phyloP scores from a whole-genome alignment of 2,113 vertebrate genomes.

The Muscicapa adusta region DNA sequence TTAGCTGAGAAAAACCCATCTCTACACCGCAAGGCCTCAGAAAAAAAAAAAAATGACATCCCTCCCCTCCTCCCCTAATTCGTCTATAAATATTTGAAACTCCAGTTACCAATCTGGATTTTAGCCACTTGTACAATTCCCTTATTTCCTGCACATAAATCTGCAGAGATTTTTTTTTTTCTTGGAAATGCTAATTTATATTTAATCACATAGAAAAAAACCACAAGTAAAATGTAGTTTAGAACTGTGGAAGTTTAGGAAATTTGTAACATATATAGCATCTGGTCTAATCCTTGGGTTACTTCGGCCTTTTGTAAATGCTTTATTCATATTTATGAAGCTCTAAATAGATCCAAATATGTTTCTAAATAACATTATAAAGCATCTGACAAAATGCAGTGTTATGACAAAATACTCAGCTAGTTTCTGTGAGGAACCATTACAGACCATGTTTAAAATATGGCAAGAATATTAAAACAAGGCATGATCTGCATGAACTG shows the following conservation, averaged over 20 bases:
- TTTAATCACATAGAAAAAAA: background rate
- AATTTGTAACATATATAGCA: background rate
- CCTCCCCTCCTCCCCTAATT: background rate
- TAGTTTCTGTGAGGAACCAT: background rate
- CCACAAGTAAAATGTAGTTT: background rate
- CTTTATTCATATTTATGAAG: conserved; percentile 47
- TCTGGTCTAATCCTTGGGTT: background rate
- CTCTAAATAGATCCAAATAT: background rate
- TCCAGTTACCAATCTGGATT: conserved; percentile 15
- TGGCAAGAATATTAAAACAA: background rate
- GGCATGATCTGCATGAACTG: background rate
- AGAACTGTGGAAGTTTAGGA: background rate
- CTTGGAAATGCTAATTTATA: background rate
- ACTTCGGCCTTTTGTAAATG: conserved; percentile 4
- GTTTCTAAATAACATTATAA: background rate
- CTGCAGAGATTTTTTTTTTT: background rate
- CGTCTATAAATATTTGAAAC: conserved; percentile 49
- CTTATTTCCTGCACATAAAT: background rate
- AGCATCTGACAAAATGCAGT: background rate
- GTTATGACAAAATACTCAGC: background rate
- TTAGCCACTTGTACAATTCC: background rate
- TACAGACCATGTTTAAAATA: background rate
- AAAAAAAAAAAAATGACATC: background rate
- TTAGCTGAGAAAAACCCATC: background rate
- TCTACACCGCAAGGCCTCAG: background rate